A percentile compares a stretch with the other conserved stretches of the same genome.
These are phyloP conservation scores for Limnephilus rhombicus DNA, from an alignment of 2,888 invertebrate genomes.

Conservation along the genomic window DNA sequence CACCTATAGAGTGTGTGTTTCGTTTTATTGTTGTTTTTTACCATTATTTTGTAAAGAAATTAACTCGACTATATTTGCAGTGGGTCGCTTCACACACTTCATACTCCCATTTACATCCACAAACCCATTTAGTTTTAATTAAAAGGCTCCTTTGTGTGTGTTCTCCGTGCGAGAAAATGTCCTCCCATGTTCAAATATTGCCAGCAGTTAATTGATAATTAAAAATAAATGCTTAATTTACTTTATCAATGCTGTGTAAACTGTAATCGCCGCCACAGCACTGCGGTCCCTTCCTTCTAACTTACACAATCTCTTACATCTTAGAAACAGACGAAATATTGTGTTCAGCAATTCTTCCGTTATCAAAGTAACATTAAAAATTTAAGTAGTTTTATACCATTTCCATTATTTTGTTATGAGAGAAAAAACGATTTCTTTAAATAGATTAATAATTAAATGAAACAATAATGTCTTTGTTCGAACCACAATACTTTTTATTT, in stretches of 20 bases:
- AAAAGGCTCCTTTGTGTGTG: slow-evolving; percentile 50
- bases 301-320: not conserved
- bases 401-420: not conserved
- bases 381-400: not conserved
- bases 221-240: slow-evolving; percentile 56
- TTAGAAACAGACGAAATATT: not conserved
- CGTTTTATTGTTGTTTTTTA: not conserved
- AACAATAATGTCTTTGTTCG: too few relatives aligned
- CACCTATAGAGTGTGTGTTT: not conserved
- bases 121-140: slow-evolving; percentile 41
- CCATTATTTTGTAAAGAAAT: not conserved
- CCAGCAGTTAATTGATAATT: slow-evolving; percentile 55
- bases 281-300: too few relatives aligned
- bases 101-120: not conserved
- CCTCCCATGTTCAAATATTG: slow-evolving; percentile 46
- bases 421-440: too few relatives aligned
- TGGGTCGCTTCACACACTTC: not conserved
- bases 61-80: not conserved
- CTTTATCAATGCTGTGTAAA: slow-evolving; percentile 26
- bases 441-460: too few relatives aligned
- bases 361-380: not conserved
- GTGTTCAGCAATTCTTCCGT: not conserved
- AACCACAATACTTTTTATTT: too few relatives aligned
- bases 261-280: not conserved
- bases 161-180: slow-evolving; percentile 41